Evolutionary conservation across 1,140 invertebrate species (phyloP).

Genomic region (Rhopalosiphum maidis): DNA sequence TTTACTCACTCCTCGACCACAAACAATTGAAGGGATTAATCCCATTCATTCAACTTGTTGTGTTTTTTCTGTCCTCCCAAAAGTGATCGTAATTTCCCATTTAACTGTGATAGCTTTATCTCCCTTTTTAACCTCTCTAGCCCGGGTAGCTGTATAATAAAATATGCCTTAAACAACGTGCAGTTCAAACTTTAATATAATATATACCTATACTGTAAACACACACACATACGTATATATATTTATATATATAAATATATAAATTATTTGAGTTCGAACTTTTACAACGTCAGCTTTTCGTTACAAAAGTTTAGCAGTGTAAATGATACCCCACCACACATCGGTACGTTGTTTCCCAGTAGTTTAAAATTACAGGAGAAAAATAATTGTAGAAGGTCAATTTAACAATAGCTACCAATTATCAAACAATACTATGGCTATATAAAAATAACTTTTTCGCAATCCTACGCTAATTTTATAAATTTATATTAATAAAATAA

Average conservation of each 20-base stretch:
- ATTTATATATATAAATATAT: neutral
- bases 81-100: slow-evolving; percentile 46
- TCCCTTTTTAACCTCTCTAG: slow-evolving; percentile 35
- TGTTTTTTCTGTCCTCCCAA: slow-evolving; percentile 38
- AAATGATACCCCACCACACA: neutral
- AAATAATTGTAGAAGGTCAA: neutral
- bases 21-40: slow-evolving; percentile 33
- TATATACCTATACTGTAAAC: slow-evolving; percentile 1
- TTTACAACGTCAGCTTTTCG: slow-evolving; percentile 43
- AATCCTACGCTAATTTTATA: neutral
- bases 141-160: neutral
- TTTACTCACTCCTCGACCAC: neutral
- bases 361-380: neutral
- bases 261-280: slow-evolving; percentile 37
- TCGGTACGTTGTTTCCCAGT: neutral
- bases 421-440: neutral
- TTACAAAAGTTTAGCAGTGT: slow-evolving; percentile 35
- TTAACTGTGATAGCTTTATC: slow-evolving; percentile 44
- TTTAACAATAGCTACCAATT: neutral
- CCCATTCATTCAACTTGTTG: slow-evolving; percentile 27
- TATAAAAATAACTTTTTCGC: neutral
- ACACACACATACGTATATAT: neutral
- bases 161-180: slow-evolving; percentile 48
- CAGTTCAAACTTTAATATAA: slow-evolving; percentile 37
- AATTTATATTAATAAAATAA: neutral